These are phyloP conservation scores for Cricetomys ansorgei DNA, from an alignment of 2,113 vertebrate species.

Conservation along the genomic window DNA sequence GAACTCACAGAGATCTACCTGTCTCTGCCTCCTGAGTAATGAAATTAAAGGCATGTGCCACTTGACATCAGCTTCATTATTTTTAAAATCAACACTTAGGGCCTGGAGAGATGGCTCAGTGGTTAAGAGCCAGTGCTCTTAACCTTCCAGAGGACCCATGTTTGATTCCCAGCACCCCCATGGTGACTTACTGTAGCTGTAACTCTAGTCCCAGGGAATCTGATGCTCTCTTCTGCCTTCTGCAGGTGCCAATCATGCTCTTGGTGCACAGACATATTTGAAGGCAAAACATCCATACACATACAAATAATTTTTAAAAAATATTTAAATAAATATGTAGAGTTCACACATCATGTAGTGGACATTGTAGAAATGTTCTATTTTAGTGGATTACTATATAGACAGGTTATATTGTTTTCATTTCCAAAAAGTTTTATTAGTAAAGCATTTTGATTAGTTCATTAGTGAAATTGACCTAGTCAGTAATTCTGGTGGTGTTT, in stretches of 20 bases:
- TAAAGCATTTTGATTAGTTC: conserved; percentile 14
- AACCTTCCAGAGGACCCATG: neutral
- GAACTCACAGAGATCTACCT: too few relatives aligned
- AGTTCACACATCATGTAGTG: neutral
- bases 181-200: neutral
- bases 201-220: neutral
- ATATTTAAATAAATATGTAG: neutral
- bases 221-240: neutral
- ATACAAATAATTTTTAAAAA: neutral
- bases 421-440: conserved; percentile 14
- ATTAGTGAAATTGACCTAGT: neutral
- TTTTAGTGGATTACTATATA: neutral
- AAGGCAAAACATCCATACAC: neutral
- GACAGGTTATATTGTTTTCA: neutral
- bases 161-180: neutral
- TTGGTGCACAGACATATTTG: neutral
- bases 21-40: too few relatives aligned
- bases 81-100: conserved; percentile 11
- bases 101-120: neutral
- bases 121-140: neutral
- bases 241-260: neutral
- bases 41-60: too few relatives aligned
- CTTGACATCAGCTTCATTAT: neutral
- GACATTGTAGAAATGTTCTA: neutral
- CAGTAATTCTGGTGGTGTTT: conserved; percentile 29